Base-by-base conservation (phyloP, 2,797 vertebrate species). In the Pantherophis alleghaniensis region DNA sequence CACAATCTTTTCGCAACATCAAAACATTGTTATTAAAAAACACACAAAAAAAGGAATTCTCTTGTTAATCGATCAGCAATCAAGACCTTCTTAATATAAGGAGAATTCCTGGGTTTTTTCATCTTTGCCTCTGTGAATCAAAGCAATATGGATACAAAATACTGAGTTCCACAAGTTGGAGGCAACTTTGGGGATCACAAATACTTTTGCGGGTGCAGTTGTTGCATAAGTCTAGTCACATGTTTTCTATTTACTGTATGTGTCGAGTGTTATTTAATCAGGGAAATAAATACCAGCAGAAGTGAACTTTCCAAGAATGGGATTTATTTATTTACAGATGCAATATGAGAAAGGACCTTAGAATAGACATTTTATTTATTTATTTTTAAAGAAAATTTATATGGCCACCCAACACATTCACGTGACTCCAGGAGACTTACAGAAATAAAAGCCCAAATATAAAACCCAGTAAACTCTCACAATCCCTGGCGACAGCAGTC, bases 211-310 rank as follows among this genome's bases (percentile, higher is more conserved):
- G 79, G 10, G 63, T 87, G 51, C 28, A 66, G 22, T 14, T 59
- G 28, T 88, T 74, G 5, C 47, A 59, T 59, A 60, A n/a, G 51
- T 79, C 26, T 60, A 56, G 91, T 87, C 61, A 61, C 18, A 22
- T 51, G 32, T 57, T 24, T 89, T 88, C 5, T 87, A 56, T 87
- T 61, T 66, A 56, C 55, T 56, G 55, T 56, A 37, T 88, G 60
- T 60, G 88, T 32, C 83, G 42, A 42, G 6, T 88, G 10, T 89
- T n/a, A 74, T 57, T 55, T 74, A n/a, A 87, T n/a, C 61, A 86
- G 74, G 18, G 51, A 92, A 32, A 79, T 92, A 92, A 89, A 92
- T 92, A 89, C 13, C 26, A 89, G 91, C 32, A 57, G 28, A 69
- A 88, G 28, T 60, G 53, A 57, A 60, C 59, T 12, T 89, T 89